phyloP scores from a whole-genome alignment of 2,113 vertebrate species.

The Clarias gariepinus region DNA sequence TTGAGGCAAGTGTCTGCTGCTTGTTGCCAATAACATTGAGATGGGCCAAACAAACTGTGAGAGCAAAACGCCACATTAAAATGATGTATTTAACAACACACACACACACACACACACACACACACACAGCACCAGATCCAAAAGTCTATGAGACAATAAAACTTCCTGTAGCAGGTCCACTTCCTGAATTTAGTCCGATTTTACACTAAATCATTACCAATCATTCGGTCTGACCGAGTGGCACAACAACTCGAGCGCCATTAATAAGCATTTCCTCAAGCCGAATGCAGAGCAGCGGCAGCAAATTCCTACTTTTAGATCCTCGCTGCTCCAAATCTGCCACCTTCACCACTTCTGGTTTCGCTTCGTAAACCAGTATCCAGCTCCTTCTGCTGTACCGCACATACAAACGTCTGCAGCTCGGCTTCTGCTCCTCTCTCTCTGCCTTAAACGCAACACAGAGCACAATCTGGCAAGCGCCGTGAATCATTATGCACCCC shows the following conservation, averaged over 20 bases:
- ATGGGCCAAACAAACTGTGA: conserved; percentile 42
- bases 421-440: conserved; percentile 25
- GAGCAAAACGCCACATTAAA: conserved; percentile 43
- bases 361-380: conserved; percentile 18
- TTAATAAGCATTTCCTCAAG: conserved; percentile 34
- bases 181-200: conserved; percentile 15
- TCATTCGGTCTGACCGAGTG: background rate
- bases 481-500: conserved; percentile 50
- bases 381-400: conserved; percentile 13
- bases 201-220: conserved; percentile 20
- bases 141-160: conserved; percentile 7
- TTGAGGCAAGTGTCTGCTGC: conserved; percentile 35
- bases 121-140: conserved; percentile 11
- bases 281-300: background rate
- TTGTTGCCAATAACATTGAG: conserved; percentile 48
- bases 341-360: conserved; percentile 12
- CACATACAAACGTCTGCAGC: conserved; percentile 4
- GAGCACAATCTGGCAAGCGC: conserved; percentile 43
- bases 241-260: conserved; percentile 8
- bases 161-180: conserved; percentile 23
- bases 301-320: conserved; percentile 36
- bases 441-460: conserved; percentile 28
- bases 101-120: no score
- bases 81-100: background rate
- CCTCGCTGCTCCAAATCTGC: background rate